Conservation (phyloP, 2,888 invertebrate genomes). For the Notodromas monacha region DNA sequence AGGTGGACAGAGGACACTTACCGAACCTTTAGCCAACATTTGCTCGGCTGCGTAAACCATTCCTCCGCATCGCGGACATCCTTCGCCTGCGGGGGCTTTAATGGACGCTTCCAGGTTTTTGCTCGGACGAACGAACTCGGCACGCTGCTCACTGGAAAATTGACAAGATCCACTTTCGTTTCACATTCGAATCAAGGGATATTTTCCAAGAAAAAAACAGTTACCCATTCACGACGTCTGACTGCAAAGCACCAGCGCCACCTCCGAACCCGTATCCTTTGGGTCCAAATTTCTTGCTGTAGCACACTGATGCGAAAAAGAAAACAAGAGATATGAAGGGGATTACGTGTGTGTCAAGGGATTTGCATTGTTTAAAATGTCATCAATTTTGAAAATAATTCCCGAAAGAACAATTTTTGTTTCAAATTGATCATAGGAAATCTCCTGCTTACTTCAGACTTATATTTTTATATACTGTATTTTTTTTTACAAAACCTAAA, state of each 20-base stretch:
- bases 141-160: not conserved
- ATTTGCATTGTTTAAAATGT: too few species aligned
- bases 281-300: constrained; percentile 88
- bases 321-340: too few species aligned
- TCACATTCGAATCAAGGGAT: not conserved
- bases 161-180: not conserved
- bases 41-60: constrained; percentile 89
- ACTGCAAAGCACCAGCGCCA: constrained; percentile 32
- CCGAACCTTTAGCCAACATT: constrained; percentile 67
- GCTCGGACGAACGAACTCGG: not conserved
- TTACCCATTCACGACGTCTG: constrained; percentile 2
- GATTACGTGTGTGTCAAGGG: too few species aligned
- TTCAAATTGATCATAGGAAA: too few species aligned
- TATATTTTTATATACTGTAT: too few species aligned
- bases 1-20: constrained; percentile 16
- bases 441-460: too few species aligned
- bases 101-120: constrained; percentile 22
- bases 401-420: too few species aligned
- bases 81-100: constrained; percentile 40
- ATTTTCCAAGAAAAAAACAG: too few species aligned
- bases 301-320: constrained; percentile 27
- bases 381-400: too few species aligned
- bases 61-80: constrained; percentile 70
- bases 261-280: constrained; percentile 19
- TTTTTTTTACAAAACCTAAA: constrained; percentile 1